A percentile compares a stretch with the other conserved stretches of the same genome.
Evolutionary conservation across 2,888 invertebrate species (phyloP).

Genomic region (Linnaemya tessellans): DNA sequence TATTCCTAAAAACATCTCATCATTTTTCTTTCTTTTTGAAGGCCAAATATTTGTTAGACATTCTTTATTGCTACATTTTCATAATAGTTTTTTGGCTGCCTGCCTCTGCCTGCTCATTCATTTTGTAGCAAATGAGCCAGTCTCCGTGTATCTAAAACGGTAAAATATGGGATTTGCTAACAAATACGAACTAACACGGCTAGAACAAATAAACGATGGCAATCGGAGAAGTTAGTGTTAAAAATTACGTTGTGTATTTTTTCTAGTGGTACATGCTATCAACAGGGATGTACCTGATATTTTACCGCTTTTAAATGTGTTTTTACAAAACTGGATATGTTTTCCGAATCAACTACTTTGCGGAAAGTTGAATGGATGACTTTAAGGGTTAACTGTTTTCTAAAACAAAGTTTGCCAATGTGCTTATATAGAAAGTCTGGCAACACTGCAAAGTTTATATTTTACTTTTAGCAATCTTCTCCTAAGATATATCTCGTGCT

Average conservation of each 20-base stretch:
- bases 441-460: too few species aligned
- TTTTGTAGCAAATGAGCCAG: slow-evolving; percentile 33
- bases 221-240: not conserved
- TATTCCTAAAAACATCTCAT: slow-evolving; percentile 18
- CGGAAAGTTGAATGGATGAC: too few species aligned
- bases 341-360: too few species aligned
- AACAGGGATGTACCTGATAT: too few species aligned
- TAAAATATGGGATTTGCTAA: slow-evolving; percentile 38
- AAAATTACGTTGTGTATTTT: not conserved
- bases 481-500: too few species aligned
- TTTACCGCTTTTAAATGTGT: too few species aligned
- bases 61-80: slow-evolving; percentile 28
- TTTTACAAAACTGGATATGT: too few species aligned
- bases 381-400: too few species aligned
- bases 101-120: not conserved
- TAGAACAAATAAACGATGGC: not conserved
- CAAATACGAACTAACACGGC: not conserved
- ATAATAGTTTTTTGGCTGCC: slow-evolving; percentile 5
- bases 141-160: slow-evolving; percentile 52
- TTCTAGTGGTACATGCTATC: too few species aligned
- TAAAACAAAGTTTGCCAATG: too few species aligned
- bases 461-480: too few species aligned
- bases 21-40: slow-evolving; percentile 40
- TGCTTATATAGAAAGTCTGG: too few species aligned
- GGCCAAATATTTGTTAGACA: slow-evolving; percentile 42